phyloP scores from a whole-genome alignment of 2,113 vertebrate genomes.

The Notarius lentiginosus region DNA sequence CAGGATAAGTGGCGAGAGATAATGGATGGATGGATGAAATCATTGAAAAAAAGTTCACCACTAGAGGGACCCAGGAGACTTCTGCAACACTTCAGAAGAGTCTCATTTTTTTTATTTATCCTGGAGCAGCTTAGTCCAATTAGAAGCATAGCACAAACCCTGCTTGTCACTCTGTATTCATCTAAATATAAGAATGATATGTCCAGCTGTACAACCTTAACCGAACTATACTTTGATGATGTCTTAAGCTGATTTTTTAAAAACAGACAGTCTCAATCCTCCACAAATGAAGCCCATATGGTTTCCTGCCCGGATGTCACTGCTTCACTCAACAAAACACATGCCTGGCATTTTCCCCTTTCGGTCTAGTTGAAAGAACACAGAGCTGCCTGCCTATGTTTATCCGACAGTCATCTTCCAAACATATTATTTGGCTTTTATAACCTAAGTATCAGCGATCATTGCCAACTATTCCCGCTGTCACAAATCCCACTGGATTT shows the following conservation, averaged over 20 bases:
- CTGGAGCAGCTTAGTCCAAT: not conserved
- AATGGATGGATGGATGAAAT: too few relatives aligned
- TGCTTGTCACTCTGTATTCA: slow-evolving; percentile 6
- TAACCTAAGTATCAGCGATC: slow-evolving; percentile 46
- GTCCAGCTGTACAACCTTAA: not conserved
- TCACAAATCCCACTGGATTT: slow-evolving; percentile 63
- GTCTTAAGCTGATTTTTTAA: slow-evolving; percentile 23
- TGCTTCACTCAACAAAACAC: slow-evolving; percentile 45
- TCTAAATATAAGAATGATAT: slow-evolving; percentile 1
- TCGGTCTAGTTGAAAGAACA: slow-evolving; percentile 53
- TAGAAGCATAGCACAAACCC: not conserved
- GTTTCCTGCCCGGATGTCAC: slow-evolving; percentile 30
- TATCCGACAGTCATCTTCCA: slow-evolving; percentile 50
- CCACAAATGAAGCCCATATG: slow-evolving; percentile 45
- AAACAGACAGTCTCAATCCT: slow-evolving; percentile 24
- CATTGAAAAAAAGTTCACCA: not conserved
- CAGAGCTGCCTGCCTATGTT: slow-evolving; percentile 54
- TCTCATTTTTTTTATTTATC: not conserved
- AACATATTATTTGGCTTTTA: slow-evolving; percentile 48
- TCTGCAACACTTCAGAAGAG: not conserved
- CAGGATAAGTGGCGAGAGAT: too few relatives aligned
- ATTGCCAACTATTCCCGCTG: slow-evolving; percentile 61
- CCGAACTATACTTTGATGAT: slow-evolving; percentile 20
- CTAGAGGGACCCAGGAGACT: slow-evolving; percentile 23
- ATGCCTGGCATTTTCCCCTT: slow-evolving; percentile 46